These are phyloP conservation scores for Okapia johnstoni DNA, from an alignment of 2,113 vertebrate species.

Conservation along the genomic window DNA sequence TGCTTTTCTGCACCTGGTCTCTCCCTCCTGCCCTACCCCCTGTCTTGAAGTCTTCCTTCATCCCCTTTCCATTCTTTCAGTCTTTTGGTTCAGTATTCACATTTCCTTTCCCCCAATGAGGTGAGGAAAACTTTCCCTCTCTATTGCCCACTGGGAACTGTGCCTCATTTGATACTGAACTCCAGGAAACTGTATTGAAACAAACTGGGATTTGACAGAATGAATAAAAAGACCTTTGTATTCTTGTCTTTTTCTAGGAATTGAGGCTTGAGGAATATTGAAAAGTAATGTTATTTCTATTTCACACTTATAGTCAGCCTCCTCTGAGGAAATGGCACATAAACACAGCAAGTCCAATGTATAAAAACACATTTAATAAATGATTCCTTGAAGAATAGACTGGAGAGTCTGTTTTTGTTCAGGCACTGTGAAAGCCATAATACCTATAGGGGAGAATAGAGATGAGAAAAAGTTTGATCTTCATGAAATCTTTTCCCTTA, in stretches of 20 bases:
- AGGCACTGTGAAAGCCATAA: background rate
- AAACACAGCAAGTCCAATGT: constrained; percentile 28
- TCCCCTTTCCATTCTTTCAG: background rate
- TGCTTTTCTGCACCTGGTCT: background rate
- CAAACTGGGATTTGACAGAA: constrained; percentile 17
- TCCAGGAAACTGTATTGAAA: constrained; percentile 13
- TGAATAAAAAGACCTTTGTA: constrained; percentile 48
- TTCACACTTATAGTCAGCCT: constrained; percentile 41
- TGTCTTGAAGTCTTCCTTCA: background rate
- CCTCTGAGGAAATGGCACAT: constrained; percentile 41
- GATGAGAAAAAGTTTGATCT: constrained; percentile 18
- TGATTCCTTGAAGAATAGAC: constrained; percentile 16
- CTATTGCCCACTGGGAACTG: background rate
- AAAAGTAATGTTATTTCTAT: constrained; percentile 47
- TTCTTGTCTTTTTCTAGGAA: constrained; percentile 24
- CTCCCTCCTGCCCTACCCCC: background rate
- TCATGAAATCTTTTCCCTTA: background rate
- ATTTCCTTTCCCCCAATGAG: background rate
- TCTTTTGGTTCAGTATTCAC: background rate
- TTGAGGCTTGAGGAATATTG: constrained; percentile 22
- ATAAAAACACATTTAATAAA: constrained; percentile 36
- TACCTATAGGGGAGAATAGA: background rate
- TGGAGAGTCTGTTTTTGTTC: constrained; percentile 27
- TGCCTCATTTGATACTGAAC: constrained; percentile 10
- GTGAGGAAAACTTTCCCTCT: background rate